These are phyloP conservation scores for Emydoidea blandingii DNA, from an alignment of 2,797 vertebrate species.

Conservation along the genomic window DNA sequence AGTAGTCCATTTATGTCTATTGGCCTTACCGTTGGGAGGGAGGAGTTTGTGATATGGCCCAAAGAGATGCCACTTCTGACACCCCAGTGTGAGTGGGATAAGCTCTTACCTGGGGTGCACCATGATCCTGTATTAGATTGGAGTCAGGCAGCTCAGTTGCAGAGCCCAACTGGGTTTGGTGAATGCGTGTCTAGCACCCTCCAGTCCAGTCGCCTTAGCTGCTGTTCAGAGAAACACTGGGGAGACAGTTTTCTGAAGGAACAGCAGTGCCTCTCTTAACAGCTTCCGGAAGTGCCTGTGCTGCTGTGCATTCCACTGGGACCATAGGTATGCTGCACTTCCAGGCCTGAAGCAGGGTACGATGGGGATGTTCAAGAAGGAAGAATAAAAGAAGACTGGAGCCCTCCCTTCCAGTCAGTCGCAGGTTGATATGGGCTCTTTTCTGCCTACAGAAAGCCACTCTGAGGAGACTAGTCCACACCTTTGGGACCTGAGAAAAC, in stretches of 20 bases:
- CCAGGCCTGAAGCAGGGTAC: not conserved
- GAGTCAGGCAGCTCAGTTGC: not conserved
- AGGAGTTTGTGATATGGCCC: not conserved
- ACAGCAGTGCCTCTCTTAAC: not conserved
- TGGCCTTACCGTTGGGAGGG: fast-evolving
- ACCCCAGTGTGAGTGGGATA: not conserved
- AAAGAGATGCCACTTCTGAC: not conserved
- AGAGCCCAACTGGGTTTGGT: not conserved
- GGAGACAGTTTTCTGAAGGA: not conserved
- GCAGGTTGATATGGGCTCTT: not conserved
- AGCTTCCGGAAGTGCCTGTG: not conserved
- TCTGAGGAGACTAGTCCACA: not conserved
- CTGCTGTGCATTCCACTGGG: not conserved
- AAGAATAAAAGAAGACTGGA: not conserved
- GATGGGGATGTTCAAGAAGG: not conserved
- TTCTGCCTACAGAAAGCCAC: not conserved
- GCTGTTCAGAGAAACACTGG: not conserved
- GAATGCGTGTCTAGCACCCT: not conserved
- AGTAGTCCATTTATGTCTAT: not conserved
- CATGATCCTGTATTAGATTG: not conserved
- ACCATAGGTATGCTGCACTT: not conserved
- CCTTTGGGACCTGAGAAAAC: not conserved
- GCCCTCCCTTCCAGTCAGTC: not conserved
- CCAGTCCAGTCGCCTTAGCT: not conserved
- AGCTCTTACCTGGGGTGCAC: not conserved